Base-by-base conservation (phyloP, 1,140 invertebrate species). In the Drosophila paulistorum region DNA sequence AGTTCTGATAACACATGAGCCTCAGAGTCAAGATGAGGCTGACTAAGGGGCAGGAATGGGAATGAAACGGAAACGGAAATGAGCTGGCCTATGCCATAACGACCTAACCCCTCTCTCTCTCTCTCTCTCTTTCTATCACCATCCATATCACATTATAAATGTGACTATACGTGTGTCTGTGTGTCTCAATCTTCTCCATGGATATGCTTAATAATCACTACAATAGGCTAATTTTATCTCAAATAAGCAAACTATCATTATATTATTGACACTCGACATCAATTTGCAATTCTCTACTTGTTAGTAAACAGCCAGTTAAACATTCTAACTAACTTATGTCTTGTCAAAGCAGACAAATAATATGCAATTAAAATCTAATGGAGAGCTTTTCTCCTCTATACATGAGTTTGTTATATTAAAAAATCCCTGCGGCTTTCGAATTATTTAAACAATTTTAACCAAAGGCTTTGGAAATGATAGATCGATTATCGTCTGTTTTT, bases 31-130 rank as follows among this genome's bases (percentile, higher is more conserved):
- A 30, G 61, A 57, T 65, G 26, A 57, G 30, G 14, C 35, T 42
- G 71, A 20, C 14, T 42, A 35, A 13, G 60, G 39, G 10, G 35
- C 30, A 7, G 64, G 30, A 61, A 39, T 51, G 58, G 68, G 17
- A 17, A 17, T 58, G 57, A 74, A 84, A 81, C 71, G 81, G 77
- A 85, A 84, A 66, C 81, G 81, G 81, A 84, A 85, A 84, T 84
- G 78, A 84, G 74, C 67, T 82, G 48, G 64, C 73, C 81, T 20
- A 48, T 20, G 17, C 7, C 3, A 51, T 11, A 10, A 17, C 9
- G 10, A 9, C n/a, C 20, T 51, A 7, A 10, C 17, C 17, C 45
- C 45, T 11, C 9, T 7, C 42, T 45, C 42, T n/a, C 65, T 74
- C 41, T 64, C 54, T n/a, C 45, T 17, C 42, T 45, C 42, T 64